Base-by-base conservation (phyloP, 2,888 invertebrate genomes). In the Alloplasta piceator region DNA sequence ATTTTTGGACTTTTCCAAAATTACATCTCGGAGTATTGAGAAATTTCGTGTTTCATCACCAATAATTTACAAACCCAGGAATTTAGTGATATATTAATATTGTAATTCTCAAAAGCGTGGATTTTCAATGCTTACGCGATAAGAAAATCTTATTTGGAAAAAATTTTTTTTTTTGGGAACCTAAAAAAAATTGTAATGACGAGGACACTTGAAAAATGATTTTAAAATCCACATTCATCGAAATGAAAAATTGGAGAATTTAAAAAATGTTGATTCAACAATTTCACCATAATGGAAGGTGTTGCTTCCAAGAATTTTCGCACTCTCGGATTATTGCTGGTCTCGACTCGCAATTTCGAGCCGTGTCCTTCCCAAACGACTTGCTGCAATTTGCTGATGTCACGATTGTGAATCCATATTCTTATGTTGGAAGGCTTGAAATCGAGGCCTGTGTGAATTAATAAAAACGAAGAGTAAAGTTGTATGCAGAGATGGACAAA, bases 361-460 rank as follows among this genome's bases (percentile, higher is more conserved):
- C 98, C 98, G 89, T 98, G 97, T 0, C 98, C 98, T 88, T 97
- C 97, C 96, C 98, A 97, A 70, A 98, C 94, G 4, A 98, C 96
- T 89, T 96, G 96, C 92, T 98, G 97, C 86, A 98, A 93, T 86
- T 96, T 96, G 67, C 95, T 95, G 91, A 98, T 94, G 92, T 98
- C 97, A 92, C 97, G 95, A 92, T 98, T 98, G 92, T 98, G 97
- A 87, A 98, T 97, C 98, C 98, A 98, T 93, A 98, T 98, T 86
- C 98, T 94, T 84, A 98, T 98, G 90, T 97, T 98, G 85, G 98
- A 96, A 77, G 96, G 95, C 88, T 96, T 97, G 87, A 97, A 95
- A 89, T 96, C 96, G 90, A 96, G 93, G 91, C 94, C 97, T 96
- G 92, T 41, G 43, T 1, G 36, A 38, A 55, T 38, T n/a, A 48